Percentiles rank a stretch among this genome's conserved stretches.
Evolutionary conservation across 64 coral and sea anemone genomes (phyloP).

Genomic region (Platygyra sinensis): DNA sequence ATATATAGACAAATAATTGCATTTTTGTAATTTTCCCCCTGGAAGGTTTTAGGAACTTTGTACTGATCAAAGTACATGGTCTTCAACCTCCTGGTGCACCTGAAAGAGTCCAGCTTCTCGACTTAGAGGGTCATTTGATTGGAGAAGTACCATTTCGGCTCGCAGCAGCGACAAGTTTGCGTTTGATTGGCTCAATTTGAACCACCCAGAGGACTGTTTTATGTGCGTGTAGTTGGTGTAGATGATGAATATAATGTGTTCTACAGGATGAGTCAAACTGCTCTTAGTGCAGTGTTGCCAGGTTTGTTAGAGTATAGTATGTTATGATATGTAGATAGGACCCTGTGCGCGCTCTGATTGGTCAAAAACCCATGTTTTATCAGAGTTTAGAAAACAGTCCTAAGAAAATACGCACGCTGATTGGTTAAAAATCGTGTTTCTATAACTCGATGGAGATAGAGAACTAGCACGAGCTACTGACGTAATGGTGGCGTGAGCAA

Average conservation of each 20-base stretch:
- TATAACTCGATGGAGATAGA: no score
- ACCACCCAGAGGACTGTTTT: constrained; percentile 74
- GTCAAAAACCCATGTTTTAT: no score
- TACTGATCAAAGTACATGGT: constrained; percentile 50
- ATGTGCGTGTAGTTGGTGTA: constrained; percentile 66
- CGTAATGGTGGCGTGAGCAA: no score
- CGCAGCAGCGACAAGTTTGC: constrained; percentile 35
- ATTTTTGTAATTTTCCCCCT: not conserved
- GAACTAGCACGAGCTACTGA: no score
- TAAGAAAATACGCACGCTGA: no score
- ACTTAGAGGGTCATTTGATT: constrained; percentile 60
- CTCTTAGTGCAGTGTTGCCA: constrained; percentile 85
- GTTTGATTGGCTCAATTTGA: constrained; percentile 75
- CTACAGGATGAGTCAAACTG: constrained; percentile 71
- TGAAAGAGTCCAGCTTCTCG: constrained; percentile 53
- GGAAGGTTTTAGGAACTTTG: constrained; percentile 74
- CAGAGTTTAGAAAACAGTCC: no score
- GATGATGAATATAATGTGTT: constrained; percentile 62
- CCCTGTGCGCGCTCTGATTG: no score
- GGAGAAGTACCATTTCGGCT: constrained; percentile 49
- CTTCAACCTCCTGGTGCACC: constrained; percentile 50
- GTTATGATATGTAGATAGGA: no score
- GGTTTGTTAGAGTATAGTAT: constrained; percentile 43
- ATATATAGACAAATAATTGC: no score
- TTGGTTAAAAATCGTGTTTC: no score